Evolutionary conservation across 1,140 invertebrate genomes (phyloP).

Genomic region (Holotrichia oblita): DNA sequence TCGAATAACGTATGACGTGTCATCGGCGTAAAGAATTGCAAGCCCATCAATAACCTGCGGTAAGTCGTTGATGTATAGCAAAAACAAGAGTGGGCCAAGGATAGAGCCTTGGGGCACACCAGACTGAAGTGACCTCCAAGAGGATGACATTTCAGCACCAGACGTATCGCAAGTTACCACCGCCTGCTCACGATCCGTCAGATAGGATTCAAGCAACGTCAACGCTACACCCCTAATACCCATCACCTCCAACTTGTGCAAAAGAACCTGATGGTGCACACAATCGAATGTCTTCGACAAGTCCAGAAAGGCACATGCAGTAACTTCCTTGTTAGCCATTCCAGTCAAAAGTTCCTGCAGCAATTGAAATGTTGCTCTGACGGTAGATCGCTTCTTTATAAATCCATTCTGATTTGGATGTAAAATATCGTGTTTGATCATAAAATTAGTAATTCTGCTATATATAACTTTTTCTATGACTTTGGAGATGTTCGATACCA

Average conservation of each 20-base stretch:
- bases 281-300: background rate
- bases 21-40: background rate
- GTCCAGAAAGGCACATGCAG: background rate
- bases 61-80: background rate
- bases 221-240: background rate
- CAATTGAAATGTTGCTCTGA: constrained; percentile 20
- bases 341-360: background rate
- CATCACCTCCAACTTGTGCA: constrained; percentile 18
- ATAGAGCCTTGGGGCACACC: too few relatives aligned
- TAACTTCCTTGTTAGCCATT: background rate
- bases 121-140: too few relatives aligned
- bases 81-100: background rate
- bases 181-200: background rate
- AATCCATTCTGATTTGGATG: background rate
- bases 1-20: background rate
- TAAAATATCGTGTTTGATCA: constrained; percentile 16
- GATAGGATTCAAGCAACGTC: background rate
- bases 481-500: constrained; percentile 7
- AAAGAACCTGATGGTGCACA: background rate
- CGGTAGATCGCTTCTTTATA: constrained; percentile 3
- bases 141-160: too few relatives aligned
- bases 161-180: too few relatives aligned
- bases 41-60: too few relatives aligned
- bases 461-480: background rate
- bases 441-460: background rate